phyloP scores from a whole-genome alignment of 2,113 vertebrate species.

The Nycticebus coucang region DNA sequence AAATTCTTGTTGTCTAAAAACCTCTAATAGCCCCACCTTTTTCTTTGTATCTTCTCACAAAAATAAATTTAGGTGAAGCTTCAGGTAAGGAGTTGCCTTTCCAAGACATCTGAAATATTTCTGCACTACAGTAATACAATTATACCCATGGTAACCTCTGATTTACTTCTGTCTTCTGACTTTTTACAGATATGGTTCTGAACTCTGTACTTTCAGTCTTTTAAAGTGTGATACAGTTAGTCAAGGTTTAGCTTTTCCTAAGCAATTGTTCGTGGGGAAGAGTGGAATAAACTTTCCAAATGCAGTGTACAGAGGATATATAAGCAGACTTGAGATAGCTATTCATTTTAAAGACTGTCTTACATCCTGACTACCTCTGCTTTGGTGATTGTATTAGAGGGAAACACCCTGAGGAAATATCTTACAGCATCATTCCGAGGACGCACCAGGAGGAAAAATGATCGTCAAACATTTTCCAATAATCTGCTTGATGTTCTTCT shows the following conservation, averaged over 20 bases:
- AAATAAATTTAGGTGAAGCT: neutral
- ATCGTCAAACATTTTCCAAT: neutral
- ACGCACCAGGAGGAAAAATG: neutral
- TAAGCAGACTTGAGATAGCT: neutral
- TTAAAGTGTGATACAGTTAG: neutral
- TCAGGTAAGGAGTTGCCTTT: neutral
- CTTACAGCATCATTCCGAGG: neutral
- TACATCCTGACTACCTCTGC: neutral
- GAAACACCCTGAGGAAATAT: neutral
- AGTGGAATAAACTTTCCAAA: neutral
- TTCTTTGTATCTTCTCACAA: neutral
- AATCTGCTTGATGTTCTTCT: neutral
- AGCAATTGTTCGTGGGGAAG: neutral
- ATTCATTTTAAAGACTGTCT: neutral
- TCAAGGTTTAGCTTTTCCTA: neutral
- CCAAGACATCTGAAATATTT: neutral
- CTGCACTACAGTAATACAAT: neutral
- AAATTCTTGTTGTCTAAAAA: neutral
- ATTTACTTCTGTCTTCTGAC: neutral
- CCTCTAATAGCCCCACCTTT: neutral
- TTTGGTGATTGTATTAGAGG: neutral
- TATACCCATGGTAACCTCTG: neutral
- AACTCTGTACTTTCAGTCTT: neutral
- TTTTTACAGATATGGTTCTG: neutral
- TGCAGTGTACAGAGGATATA: neutral